phyloP scores from a whole-genome alignment of 2,797 vertebrate species.

The Artibeus jamaicensis region DNA sequence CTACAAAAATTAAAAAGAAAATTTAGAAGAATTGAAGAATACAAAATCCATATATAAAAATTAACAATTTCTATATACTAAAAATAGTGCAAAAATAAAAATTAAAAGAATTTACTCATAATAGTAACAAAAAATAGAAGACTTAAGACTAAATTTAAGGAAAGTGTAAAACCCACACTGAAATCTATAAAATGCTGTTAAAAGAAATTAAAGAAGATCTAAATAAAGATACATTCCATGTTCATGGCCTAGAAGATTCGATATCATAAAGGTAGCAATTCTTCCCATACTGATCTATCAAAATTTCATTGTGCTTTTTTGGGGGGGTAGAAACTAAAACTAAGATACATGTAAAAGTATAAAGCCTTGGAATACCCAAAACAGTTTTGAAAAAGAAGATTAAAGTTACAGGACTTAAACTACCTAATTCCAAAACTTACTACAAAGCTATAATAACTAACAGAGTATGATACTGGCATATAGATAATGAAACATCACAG shows the following conservation, averaged over 20 bases:
- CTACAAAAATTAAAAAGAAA: background rate
- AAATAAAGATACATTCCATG: background rate
- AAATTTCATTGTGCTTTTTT: background rate
- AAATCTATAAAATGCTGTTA: background rate
- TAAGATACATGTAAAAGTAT: background rate
- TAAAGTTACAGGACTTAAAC: background rate
- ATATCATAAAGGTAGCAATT: background rate
- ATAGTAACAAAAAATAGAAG: background rate
- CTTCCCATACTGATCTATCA: background rate
- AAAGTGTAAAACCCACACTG: background rate
- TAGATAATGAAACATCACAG: background rate
- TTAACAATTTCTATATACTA: background rate
- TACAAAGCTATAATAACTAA: background rate
- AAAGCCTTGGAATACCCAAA: background rate
- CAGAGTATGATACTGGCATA: background rate
- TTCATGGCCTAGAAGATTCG: background rate
- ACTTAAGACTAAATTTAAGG: background rate
- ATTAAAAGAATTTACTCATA: background rate
- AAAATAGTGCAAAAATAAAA: background rate
- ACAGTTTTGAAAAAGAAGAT: background rate
- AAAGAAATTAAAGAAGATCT: background rate
- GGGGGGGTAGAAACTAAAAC: background rate
- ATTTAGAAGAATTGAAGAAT: background rate
- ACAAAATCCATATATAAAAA: background rate
- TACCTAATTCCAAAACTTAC: background rate